Conservation (phyloP, 1,140 invertebrate species). For the Penaeus indicus region DNA sequence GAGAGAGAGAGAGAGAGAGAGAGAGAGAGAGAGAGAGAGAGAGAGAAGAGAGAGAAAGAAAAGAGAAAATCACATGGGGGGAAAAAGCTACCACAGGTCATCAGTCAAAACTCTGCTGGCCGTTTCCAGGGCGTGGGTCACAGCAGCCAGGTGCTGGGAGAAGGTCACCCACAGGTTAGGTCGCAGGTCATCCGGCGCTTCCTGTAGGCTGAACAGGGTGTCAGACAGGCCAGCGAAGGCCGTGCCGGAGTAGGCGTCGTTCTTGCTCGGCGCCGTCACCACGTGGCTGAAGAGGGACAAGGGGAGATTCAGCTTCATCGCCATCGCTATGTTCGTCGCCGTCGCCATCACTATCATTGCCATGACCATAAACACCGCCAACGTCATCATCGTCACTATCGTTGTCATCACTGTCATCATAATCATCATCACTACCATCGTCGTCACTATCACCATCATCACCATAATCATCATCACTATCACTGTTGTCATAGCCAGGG, state of each 20-base stretch:
- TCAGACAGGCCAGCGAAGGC: slow-evolving; percentile 72
- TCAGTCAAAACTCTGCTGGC: slow-evolving; percentile 56
- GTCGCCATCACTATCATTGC: no score
- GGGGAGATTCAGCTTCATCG: not conserved
- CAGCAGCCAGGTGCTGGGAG: slow-evolving; percentile 57
- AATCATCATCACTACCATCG: no score
- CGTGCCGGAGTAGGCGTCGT: slow-evolving; percentile 70
- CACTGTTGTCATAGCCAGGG: no score
- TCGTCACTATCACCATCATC: no score
- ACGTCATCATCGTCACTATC: no score
- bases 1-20: no score
- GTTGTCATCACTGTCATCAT: no score
- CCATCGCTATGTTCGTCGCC: no score
- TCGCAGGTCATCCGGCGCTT: slow-evolving; percentile 35
- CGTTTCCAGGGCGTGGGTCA: slow-evolving; percentile 52
- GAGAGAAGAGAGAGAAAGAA: not conserved
- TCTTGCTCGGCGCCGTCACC: slow-evolving; percentile 70
- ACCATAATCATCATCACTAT: no score
- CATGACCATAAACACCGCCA: no score
- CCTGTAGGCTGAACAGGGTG: slow-evolving; percentile 48
- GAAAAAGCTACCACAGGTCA: slow-evolving; percentile 50
- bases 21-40: no score
- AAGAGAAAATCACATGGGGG: not conserved
- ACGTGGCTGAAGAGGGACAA: slow-evolving; percentile 69
- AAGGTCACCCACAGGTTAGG: slow-evolving; percentile 55